phyloP scores from a whole-genome alignment of 2,888 invertebrate genomes.

The Flabesymbios commensalis region DNA sequence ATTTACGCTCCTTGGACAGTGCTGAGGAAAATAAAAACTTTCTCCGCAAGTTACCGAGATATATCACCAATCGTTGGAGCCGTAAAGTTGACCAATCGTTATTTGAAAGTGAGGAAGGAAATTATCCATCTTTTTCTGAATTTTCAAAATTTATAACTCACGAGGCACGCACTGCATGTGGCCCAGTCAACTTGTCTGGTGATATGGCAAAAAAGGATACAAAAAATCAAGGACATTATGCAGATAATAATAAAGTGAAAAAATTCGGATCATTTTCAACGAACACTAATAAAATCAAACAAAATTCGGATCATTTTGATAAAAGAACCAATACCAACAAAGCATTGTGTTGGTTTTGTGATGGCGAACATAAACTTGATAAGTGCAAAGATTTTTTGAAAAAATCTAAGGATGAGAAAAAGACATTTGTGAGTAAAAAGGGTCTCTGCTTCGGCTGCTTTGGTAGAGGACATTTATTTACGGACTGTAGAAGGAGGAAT shows the following conservation, averaged over 20 bases:
- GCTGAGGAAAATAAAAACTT: background rate
- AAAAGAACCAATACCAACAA: no score
- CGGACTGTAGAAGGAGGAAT: background rate
- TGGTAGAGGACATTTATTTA: background rate
- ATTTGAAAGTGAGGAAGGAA: background rate
- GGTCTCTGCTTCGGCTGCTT: background rate
- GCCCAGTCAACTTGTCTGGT: no score
- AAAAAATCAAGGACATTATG: no score
- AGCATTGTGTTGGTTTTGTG: no score
- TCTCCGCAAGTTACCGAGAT: background rate
- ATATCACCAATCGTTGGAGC: background rate
- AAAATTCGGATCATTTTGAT: no score
- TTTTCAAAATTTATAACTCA: background rate
- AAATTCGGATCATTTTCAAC: no score
- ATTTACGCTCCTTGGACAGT: background rate
- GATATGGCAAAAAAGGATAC: no score
- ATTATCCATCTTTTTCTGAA: background rate
- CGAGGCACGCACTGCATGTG: background rate
- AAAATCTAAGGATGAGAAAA: no score
- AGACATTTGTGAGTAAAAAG: background rate
- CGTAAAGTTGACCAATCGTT: background rate
- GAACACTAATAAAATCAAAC: no score
- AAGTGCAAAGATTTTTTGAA: no score
- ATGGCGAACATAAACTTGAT: no score
- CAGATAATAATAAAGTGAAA: no score